Evolutionary conservation across 2,113 vertebrate species (phyloP), one percentile per base, ranked within the genome.

Genomic region (Epinephelus moara): DNA sequence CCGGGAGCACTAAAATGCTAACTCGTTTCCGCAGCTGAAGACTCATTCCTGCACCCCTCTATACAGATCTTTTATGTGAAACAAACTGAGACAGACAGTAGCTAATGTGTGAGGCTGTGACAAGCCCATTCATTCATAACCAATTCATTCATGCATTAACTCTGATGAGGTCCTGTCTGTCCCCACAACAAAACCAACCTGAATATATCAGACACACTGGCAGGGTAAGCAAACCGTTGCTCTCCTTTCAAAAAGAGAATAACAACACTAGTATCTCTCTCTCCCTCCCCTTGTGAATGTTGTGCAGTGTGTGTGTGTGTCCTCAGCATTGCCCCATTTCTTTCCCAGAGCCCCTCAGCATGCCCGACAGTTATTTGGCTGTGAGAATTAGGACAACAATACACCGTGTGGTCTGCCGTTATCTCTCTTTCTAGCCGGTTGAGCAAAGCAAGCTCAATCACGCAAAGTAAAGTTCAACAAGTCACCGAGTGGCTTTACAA

Each of bases 121-220:
- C 19, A 55, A n/a, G 27, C 21, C 50, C 49, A n/a, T 14, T 53
- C 12, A 37, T 55, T 53, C 19, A 37, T 37, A 15, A 10, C 56
- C 13, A 49, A n/a, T 62, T 70, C 40, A 85, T 66, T 87, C 73
- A 85, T 71, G 75, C 23, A 76, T 81, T 68, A 68, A 88, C 52
- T 63, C 53, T 49, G 74, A 86, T 84, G 60, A 81, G n/a, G 68
- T 49, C 40, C 56, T 62, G 56, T 88, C 33, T 81, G 59, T 52
- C 73, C 45, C 64, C 57, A 57, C 67, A 79, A 81, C 80, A 42
- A 81, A 45, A 84, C 80, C 70, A 74, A 61, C 19, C 23, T 74
- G 40, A 74, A 63, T 40, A 23, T 40, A 75, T 17, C 47, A 13
- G 47, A 27, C 12, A 56, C 61, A 42, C 23, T 81, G 60, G 25